These are phyloP conservation scores for Scaptomyza graminum DNA, from an alignment of 1,140 invertebrate genomes.

Conservation along the genomic window DNA sequence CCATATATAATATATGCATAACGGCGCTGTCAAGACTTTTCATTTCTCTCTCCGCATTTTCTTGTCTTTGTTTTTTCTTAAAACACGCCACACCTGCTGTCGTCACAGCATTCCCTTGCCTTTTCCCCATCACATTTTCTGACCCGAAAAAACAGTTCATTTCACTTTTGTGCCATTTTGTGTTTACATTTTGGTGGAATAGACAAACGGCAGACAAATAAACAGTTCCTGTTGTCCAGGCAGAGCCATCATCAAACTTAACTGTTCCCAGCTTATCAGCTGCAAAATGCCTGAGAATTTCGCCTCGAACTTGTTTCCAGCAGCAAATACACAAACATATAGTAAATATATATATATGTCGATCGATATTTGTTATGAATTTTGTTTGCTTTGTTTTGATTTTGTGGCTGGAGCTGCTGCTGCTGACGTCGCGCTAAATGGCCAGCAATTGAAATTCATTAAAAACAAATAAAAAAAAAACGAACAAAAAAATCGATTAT, in stretches of 20 bases:
- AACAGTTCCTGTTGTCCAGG: neutral
- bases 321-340: neutral
- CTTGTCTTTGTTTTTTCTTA: too few species aligned
- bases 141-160: neutral
- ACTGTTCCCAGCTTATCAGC: constrained; percentile 15
- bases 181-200: neutral
- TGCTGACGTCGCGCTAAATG: constrained; percentile 35
- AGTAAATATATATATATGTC: neutral
- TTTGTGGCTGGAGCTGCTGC: constrained; percentile 14
- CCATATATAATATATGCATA: neutral
- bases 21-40: neutral
- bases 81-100: too few species aligned
- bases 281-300: constrained; percentile 8
- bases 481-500: constrained; percentile 31
- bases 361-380: neutral
- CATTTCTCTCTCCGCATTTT: too few species aligned
- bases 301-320: constrained; percentile 42
- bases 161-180: constrained; percentile 2
- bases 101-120: too few species aligned
- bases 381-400: constrained; percentile 39
- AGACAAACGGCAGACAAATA: neutral
- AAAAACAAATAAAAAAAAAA: constrained; percentile 45
- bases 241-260: constrained; percentile 10
- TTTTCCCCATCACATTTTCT: too few species aligned
- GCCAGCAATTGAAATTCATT: constrained; percentile 57